Conservation (phyloP, 2,888 invertebrate species). For the Pristionchus maxplancki region DNA sequence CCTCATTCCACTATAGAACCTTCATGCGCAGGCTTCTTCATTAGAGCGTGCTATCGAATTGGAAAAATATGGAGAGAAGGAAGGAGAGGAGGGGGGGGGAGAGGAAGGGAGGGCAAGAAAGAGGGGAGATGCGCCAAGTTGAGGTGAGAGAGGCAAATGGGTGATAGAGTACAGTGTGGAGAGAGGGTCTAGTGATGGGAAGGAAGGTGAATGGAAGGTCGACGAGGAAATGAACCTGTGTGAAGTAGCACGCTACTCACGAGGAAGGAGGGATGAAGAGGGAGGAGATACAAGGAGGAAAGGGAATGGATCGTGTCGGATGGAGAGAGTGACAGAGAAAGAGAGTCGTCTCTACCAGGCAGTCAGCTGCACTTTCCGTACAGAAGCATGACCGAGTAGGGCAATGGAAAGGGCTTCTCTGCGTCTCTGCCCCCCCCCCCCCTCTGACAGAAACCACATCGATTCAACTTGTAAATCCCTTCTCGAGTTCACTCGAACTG, state of each 20-base stretch:
- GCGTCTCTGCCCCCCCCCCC: neutral
- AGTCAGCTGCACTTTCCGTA: constrained; percentile 3
- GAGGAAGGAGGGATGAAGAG: neutral
- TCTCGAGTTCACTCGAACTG: neutral
- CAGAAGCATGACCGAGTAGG: neutral
- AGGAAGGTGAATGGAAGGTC: neutral
- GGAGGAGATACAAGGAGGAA: neutral
- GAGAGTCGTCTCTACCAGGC: neutral
- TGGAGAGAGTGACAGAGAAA: neutral
- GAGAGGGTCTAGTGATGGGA: neutral
- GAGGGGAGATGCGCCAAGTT: neutral
- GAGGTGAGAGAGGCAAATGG: neutral
- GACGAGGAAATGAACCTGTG: neutral
- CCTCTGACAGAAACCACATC: no score
- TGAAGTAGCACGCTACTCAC: neutral
- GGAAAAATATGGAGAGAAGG: neutral
- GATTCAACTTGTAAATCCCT: neutral
- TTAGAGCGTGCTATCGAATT: constrained; percentile 21
- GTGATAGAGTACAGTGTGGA: neutral
- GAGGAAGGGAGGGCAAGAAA: neutral
- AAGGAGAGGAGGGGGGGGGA: neutral
- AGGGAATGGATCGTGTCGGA: neutral
- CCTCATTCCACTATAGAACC: constrained; percentile 17
- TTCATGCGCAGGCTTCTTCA: constrained; percentile 29
- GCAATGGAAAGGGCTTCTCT: neutral